Evolutionary conservation across 1,140 invertebrate genomes (phyloP).

Genomic region (Drosophila elegans): DNA sequence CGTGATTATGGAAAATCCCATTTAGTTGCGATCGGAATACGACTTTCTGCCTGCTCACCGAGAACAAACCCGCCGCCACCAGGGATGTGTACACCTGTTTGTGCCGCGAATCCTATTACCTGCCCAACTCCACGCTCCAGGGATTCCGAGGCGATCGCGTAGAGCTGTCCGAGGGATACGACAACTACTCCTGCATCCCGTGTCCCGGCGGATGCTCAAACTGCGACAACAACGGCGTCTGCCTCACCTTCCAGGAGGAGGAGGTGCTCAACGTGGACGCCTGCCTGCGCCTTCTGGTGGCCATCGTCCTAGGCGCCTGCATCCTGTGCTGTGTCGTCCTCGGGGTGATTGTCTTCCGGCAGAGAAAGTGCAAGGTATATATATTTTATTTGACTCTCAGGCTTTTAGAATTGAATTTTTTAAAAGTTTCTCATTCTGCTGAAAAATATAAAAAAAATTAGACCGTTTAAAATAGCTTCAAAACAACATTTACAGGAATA

Average conservation of each 20-base stretch:
- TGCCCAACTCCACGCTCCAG: conserved; percentile 84
- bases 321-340: conserved; percentile 90
- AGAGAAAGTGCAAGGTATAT: conserved; percentile 91
- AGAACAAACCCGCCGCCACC: conserved; percentile 62
- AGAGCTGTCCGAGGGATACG: conserved; percentile 81
- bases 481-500: no score
- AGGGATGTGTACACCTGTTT: conserved; percentile 85
- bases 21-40: conserved; percentile 84
- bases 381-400: no score
- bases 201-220: conserved; percentile 86
- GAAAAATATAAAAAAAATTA: no score
- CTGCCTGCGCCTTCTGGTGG: conserved; percentile 88
- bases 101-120: conserved; percentile 85
- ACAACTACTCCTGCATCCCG: conserved; percentile 86
- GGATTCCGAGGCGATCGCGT: conserved; percentile 85
- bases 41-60: conserved; percentile 81
- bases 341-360: conserved; percentile 90
- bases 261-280: conserved; percentile 85
- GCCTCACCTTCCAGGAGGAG: conserved; percentile 85
- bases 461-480: no score
- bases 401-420: no score
- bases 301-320: conserved; percentile 90
- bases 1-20: not conserved
- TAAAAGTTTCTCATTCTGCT: no score
- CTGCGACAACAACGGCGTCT: conserved; percentile 86